Evolutionary conservation across 1,140 invertebrate genomes (phyloP).

Genomic region (Aradophagus sp.): DNA sequence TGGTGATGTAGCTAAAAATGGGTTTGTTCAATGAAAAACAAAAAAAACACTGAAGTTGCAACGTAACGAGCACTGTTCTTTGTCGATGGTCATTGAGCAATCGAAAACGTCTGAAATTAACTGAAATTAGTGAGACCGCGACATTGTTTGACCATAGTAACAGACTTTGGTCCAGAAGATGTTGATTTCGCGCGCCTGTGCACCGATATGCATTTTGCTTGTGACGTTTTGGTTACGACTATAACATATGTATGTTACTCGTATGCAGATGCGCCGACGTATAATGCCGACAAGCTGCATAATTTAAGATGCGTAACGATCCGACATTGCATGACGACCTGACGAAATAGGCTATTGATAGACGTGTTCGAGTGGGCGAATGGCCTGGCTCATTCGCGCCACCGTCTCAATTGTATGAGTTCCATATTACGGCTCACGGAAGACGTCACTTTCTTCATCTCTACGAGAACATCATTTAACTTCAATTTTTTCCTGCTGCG

Average conservation of each 20-base stretch:
- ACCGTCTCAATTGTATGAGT: slow-evolving; percentile 41
- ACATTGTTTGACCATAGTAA: too few relatives aligned
- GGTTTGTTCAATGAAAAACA: too few relatives aligned
- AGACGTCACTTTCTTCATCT: slow-evolving; percentile 13
- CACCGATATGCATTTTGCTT: slow-evolving; percentile 36
- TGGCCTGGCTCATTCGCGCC: slow-evolving; percentile 41
- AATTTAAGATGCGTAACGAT: slow-evolving; percentile 61
- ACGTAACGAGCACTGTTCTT: too few relatives aligned
- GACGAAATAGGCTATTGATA: slow-evolving; percentile 69
- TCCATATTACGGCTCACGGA: slow-evolving; percentile 35
- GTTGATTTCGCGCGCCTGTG: slow-evolving; percentile 30
- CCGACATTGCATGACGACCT: slow-evolving; percentile 62
- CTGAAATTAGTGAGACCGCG: too few relatives aligned
- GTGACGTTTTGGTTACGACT: slow-evolving; percentile 33
- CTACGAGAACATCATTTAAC: slow-evolving; percentile 1
- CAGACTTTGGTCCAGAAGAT: too few relatives aligned
- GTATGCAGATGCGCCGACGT: slow-evolving; percentile 47
- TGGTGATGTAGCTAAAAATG: too few relatives aligned
- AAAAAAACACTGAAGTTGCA: too few relatives aligned
- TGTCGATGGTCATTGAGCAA: too few relatives aligned
- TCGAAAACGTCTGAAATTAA: too few relatives aligned
- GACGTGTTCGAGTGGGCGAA: slow-evolving; percentile 53
- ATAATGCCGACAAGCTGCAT: slow-evolving; percentile 50
- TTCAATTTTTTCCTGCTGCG: neutral
- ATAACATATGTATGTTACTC: slow-evolving; percentile 41